Evolutionary conservation across 2,888 invertebrate genomes (phyloP).

Genomic region (Crossocerus cetratus): DNA sequence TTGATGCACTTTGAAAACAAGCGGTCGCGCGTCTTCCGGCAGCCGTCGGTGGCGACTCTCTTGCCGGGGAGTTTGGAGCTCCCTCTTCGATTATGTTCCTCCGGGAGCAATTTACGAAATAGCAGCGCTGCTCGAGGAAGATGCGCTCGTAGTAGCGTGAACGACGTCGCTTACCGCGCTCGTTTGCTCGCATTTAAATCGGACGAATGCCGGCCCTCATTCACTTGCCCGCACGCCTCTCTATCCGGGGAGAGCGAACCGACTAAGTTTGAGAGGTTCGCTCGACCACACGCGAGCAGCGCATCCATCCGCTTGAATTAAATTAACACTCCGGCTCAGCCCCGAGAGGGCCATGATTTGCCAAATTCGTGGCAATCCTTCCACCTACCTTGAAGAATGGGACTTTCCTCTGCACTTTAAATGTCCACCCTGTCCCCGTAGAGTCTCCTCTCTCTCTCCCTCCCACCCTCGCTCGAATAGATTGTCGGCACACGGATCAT

Average conservation of each 20-base stretch:
- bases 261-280: slow-evolving; percentile 35
- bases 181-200: slow-evolving; percentile 55
- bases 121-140: slow-evolving; percentile 30
- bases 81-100: slow-evolving; percentile 50
- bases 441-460: too few relatives aligned
- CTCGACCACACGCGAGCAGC: slow-evolving; percentile 18
- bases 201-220: slow-evolving; percentile 36
- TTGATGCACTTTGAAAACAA: slow-evolving; percentile 52
- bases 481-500: too few relatives aligned
- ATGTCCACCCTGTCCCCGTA: too few relatives aligned
- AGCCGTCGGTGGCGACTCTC: slow-evolving; percentile 2
- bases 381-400: too few relatives aligned
- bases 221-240: slow-evolving; percentile 12
- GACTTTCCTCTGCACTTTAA: too few relatives aligned
- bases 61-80: slow-evolving; percentile 23
- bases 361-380: too few relatives aligned
- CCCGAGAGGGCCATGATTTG: neutral
- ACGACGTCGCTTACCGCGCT: slow-evolving; percentile 43
- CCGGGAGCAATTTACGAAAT: slow-evolving; percentile 48
- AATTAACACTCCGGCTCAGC: slow-evolving; percentile 46
- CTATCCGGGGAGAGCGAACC: too few relatives aligned
- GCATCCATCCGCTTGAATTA: slow-evolving; percentile 46
- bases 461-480: too few relatives aligned
- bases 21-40: slow-evolving; percentile 35
- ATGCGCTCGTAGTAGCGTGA: slow-evolving; percentile 37